These are phyloP conservation scores for Antennarius maculatus DNA, from an alignment of 2,797 vertebrate species.

Conservation along the genomic window DNA sequence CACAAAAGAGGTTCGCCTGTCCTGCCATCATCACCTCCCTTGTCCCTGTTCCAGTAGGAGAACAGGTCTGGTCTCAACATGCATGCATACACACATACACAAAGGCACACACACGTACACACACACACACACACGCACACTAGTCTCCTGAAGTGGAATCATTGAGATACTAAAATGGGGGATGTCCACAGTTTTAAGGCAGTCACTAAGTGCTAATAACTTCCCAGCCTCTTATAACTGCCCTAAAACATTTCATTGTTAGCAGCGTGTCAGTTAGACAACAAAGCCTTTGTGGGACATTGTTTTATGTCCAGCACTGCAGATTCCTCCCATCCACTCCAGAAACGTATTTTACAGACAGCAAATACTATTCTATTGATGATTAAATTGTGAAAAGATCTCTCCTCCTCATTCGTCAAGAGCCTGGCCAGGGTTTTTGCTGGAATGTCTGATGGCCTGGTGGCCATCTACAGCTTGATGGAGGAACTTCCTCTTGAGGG, in stretches of 20 bases:
- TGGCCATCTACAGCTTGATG: slow-evolving; percentile 84
- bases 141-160: neutral
- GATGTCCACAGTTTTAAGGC: neutral
- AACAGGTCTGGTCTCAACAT: slow-evolving; percentile 81
- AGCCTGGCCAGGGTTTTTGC: slow-evolving; percentile 87
- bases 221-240: slow-evolving; percentile 3
- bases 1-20: slow-evolving; percentile 88
- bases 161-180: neutral
- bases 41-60: slow-evolving; percentile 83
- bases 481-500: slow-evolving; percentile 84
- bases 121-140: neutral
- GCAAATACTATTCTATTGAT: neutral
- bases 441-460: slow-evolving; percentile 90
- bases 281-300: slow-evolving; percentile 32
- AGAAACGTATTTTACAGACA: too few species aligned
- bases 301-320: slow-evolving; percentile 30
- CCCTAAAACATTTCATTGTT: slow-evolving; percentile 4
- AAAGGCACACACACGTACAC: too few species aligned
- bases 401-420: slow-evolving; percentile 60
- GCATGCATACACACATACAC: neutral
- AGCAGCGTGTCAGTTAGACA: slow-evolving; percentile 1
- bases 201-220: slow-evolving; percentile 1
- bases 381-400: neutral
- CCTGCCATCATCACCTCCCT: slow-evolving; percentile 92
- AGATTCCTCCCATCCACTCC: neutral